Conservation (phyloP, 1,140 invertebrate genomes). For the Zaprionus nigranus region DNA sequence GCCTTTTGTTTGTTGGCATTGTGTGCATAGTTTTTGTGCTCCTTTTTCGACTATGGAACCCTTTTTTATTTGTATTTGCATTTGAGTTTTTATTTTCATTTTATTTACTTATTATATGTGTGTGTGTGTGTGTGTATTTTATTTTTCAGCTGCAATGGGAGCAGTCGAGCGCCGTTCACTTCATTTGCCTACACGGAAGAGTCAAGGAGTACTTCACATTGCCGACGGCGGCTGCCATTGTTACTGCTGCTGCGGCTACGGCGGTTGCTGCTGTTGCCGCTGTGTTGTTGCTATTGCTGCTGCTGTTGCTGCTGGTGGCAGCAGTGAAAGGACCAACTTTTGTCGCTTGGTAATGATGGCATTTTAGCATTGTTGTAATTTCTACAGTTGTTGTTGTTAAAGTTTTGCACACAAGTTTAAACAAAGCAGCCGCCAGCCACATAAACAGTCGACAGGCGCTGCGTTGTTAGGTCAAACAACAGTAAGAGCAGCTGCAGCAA, state of each 20-base stretch:
- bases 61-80: conserved; percentile 24
- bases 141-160: conserved; percentile 45
- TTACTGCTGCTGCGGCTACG: conserved; percentile 56
- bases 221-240: conserved; percentile 41
- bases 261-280: conserved; percentile 22
- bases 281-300: conserved; percentile 2
- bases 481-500: conserved; percentile 42
- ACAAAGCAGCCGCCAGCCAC: conserved; percentile 81
- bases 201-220: conserved; percentile 70
- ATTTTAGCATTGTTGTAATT: conserved; percentile 72
- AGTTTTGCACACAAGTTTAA: conserved; percentile 82
- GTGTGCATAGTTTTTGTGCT: conserved; percentile 55
- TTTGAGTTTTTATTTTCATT: conserved; percentile 6
- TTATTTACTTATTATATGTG: conserved; percentile 23
- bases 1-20: conserved; percentile 71
- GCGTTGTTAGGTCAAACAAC: conserved; percentile 74
- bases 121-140: conserved; percentile 47
- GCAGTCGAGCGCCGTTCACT: conserved; percentile 59
- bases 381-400: conserved; percentile 64
- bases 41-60: conserved; percentile 34
- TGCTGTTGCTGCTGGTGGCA: conserved; percentile 28
- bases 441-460: conserved; percentile 79
- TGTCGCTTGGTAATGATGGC: conserved; percentile 82
- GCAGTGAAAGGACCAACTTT: conserved; percentile 76
- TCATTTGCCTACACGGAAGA: conserved; percentile 77